phyloP scores from a whole-genome alignment of 53 echinoderm and acorn worm genomes.

The Echinometra lucunter region DNA sequence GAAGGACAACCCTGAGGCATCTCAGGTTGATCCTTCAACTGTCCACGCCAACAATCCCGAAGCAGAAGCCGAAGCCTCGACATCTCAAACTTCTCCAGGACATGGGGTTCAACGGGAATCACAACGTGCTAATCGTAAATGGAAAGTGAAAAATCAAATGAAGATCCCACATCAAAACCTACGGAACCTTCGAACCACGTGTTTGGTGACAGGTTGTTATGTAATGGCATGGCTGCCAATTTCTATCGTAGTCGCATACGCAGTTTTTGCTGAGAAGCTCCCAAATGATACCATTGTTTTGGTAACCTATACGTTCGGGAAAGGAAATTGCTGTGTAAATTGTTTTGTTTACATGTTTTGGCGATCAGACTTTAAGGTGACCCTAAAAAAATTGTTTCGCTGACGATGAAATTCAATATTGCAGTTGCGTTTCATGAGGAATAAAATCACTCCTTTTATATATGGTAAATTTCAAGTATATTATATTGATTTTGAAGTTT shows the following conservation, averaged over 20 bases:
- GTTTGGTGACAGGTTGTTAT: background rate
- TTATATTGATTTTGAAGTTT: too few relatives aligned
- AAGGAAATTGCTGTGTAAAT: constrained; percentile 3
- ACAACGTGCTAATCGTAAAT: background rate
- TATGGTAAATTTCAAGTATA: too few relatives aligned
- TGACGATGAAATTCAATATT: too few relatives aligned
- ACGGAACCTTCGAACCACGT: constrained; percentile 9
- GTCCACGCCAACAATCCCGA: background rate
- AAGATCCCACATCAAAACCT: background rate
- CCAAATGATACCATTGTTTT: background rate
- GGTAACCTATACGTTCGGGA: background rate
- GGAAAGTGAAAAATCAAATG: background rate
- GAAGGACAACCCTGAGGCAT: background rate
- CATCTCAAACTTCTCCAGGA: background rate
- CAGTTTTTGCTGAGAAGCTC: background rate
- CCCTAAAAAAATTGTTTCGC: background rate
- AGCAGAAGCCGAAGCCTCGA: too few relatives aligned
- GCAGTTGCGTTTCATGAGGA: too few relatives aligned
- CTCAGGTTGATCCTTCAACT: background rate
- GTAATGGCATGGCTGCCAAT: background rate
- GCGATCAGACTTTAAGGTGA: constrained; percentile 1
- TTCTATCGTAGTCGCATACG: background rate
- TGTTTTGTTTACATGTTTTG: constrained; percentile 36
- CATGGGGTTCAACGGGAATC: background rate
- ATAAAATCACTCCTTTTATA: too few relatives aligned